These are phyloP conservation scores for Gorsachius goisagi DNA, from an alignment of 2,113 vertebrate species.

Conservation along the genomic window DNA sequence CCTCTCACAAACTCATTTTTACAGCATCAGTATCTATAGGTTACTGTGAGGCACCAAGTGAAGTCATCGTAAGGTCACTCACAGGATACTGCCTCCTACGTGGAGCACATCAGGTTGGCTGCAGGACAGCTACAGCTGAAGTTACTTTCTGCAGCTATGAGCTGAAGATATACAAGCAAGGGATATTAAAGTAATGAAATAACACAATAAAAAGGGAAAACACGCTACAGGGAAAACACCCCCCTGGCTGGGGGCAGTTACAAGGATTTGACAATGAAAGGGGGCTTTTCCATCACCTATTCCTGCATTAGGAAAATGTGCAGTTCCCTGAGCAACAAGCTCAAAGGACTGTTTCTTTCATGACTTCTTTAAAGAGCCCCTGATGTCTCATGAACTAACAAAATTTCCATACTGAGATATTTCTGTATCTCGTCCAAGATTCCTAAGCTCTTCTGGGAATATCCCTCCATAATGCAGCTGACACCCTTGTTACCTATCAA, in stretches of 20 bases:
- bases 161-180: constrained; percentile 26
- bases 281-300: not conserved
- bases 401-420: not conserved
- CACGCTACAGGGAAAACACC: not conserved
- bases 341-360: not conserved
- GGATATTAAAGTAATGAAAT: constrained; percentile 11
- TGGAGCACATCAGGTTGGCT: constrained; percentile 34
- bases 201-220: constrained; percentile 12
- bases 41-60: constrained; percentile 19
- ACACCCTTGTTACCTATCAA: not conserved
- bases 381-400: not conserved
- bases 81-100: not conserved
- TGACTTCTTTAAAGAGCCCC: not conserved
- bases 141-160: not conserved
- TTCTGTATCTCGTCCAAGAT: not conserved
- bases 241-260: not conserved
- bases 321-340: not conserved
- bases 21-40: constrained; percentile 44
- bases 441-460: not conserved
- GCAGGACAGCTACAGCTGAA: not conserved
- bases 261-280: not conserved
- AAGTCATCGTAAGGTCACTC: constrained; percentile 25
- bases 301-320: not conserved
- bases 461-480: not conserved
- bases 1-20: constrained; percentile 59